Conservation (phyloP, 2,113 vertebrate species). For the Eulacestoma nigropectus region DNA sequence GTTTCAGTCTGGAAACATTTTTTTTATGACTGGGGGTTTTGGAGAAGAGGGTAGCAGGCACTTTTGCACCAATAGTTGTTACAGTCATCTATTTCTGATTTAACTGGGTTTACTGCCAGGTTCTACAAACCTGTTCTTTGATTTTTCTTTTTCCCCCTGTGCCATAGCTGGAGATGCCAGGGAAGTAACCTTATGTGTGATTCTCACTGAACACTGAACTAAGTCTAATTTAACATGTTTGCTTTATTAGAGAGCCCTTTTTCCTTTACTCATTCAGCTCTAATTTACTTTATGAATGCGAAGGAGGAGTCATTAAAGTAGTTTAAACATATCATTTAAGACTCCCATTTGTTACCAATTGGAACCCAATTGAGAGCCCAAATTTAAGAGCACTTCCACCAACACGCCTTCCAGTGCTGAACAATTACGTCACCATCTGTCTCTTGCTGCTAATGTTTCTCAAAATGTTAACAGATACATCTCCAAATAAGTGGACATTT, state of each 20-base stretch:
- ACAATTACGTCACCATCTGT: background rate
- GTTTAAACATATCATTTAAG: background rate
- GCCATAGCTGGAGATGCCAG: background rate
- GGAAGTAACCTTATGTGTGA: background rate
- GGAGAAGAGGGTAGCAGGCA: background rate
- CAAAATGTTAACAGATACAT: background rate
- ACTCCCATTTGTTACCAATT: background rate
- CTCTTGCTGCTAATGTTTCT: background rate
- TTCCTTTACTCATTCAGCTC: background rate
- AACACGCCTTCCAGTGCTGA: background rate
- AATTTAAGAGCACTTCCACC: background rate
- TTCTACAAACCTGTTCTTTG: background rate
- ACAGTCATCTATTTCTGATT: background rate
- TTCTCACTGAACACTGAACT: background rate
- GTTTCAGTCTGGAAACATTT: background rate
- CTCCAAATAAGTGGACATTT: slow-evolving; percentile 29
- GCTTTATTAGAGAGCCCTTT: slow-evolving; percentile 6
- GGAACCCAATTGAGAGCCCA: background rate
- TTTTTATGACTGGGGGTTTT: background rate
- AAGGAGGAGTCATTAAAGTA: slow-evolving; percentile 16
- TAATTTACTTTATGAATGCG: background rate
- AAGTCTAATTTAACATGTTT: slow-evolving; percentile 23
- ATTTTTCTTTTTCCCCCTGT: background rate
- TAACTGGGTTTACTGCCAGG: background rate
- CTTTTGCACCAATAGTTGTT: background rate